Conservation (phyloP, 2,888 invertebrate genomes). For the Ommatoiulus sabulosus region DNA sequence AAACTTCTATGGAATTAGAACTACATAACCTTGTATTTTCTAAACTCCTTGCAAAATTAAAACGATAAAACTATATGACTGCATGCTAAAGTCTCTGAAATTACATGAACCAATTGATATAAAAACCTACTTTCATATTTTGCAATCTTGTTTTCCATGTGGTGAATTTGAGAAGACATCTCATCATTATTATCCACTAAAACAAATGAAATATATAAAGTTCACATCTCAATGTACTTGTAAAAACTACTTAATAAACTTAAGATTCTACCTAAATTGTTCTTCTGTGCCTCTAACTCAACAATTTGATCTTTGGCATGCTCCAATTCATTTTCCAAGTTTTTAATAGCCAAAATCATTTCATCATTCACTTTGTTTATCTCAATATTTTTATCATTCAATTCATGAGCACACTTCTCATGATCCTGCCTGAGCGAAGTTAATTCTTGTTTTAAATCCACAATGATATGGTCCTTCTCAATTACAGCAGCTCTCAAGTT, state of each 20-base stretch:
- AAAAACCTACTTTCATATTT: not conserved
- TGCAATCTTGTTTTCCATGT: not conserved
- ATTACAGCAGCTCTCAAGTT: constrained; percentile 1
- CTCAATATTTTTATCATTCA: constrained; percentile 24
- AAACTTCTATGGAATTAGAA: too few species aligned
- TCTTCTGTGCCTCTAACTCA: constrained; percentile 13
- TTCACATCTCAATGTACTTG: not conserved
- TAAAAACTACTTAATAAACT: not conserved
- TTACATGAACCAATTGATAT: not conserved
- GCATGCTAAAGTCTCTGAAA: not conserved
- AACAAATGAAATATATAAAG: not conserved
- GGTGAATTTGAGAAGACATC: not conserved
- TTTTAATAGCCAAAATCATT: not conserved
- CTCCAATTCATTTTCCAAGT: constrained; percentile 29
- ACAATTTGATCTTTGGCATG: not conserved
- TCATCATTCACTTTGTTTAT: constrained; percentile 18
- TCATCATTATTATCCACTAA: not conserved
- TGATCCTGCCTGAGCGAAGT: not conserved
- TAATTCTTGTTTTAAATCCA: constrained; percentile 48
- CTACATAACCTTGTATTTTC: too few species aligned
- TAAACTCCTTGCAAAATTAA: too few species aligned
- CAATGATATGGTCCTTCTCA: constrained; percentile 39
- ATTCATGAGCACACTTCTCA: not conserved
- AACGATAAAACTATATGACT: too few species aligned
- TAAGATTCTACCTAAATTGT: constrained; percentile 15